A percentile compares a stretch with the other conserved stretches of the same genome.
phyloP scores from a whole-genome alignment of 1,140 invertebrate genomes.

The Aleiodes sp. region DNA sequence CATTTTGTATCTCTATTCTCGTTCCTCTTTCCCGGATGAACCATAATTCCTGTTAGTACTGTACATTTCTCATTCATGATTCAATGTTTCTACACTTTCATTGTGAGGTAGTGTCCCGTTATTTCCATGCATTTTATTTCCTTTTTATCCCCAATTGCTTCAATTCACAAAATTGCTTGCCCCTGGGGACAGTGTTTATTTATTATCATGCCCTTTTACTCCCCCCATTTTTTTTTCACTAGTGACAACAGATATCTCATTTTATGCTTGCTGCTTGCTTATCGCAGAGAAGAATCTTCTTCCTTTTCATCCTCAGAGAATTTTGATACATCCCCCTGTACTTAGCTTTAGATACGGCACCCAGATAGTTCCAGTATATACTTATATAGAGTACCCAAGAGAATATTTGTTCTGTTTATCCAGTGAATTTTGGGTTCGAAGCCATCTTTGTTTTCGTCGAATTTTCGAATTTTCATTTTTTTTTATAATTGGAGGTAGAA shows the following conservation, averaged over 20 bases:
- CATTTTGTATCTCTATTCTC: no score
- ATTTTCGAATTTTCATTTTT: no score
- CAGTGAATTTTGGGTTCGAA: neutral
- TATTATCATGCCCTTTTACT: neutral
- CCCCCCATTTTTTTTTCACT: neutral
- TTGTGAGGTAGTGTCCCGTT: no score
- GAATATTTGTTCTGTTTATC: neutral
- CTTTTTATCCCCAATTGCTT: neutral
- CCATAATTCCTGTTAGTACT: no score
- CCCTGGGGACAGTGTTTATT: neutral
- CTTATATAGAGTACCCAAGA: neutral
- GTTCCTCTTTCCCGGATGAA: no score
- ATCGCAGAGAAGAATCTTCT: no score
- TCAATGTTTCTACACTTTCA: neutral
- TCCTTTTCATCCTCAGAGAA: neutral
- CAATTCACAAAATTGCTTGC: no score
- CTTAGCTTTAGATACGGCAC: neutral
- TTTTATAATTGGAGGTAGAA: no score
- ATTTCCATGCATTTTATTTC: neutral
- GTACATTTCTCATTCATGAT: slow-evolving; percentile 1
- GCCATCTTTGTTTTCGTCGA: neutral
- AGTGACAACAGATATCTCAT: no score
- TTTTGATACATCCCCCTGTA: neutral
- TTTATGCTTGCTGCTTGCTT: no score
- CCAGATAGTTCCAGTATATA: neutral